Conservation (phyloP, 2,797 vertebrate species). For the Basileuterus tristriatus region DNA sequence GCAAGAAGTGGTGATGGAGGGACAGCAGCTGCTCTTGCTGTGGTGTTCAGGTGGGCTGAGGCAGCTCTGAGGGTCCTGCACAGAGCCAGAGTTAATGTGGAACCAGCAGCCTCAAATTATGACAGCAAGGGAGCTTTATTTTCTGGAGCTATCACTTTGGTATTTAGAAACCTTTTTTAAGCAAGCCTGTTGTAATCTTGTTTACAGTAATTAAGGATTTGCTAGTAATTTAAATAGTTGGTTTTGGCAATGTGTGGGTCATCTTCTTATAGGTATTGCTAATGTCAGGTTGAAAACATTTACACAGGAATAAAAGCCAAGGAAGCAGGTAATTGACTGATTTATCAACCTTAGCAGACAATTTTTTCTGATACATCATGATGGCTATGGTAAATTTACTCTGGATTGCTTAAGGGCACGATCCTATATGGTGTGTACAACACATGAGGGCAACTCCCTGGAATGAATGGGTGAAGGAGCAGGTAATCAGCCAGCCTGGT, state of each 20-base stretch:
- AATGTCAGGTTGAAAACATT: constrained; percentile 68
- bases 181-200: constrained; percentile 17
- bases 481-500: not conserved
- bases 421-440: constrained; percentile 49
- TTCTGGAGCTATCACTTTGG: constrained; percentile 9
- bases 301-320: constrained; percentile 72
- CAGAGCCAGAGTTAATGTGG: not conserved
- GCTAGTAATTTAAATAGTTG: constrained; percentile 53
- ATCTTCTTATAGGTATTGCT: constrained; percentile 56
- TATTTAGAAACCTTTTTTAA: constrained; percentile 40
- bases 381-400: constrained; percentile 75
- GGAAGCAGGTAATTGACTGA: constrained; percentile 71
- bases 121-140: not conserved
- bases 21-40: not conserved
- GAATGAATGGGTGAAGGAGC: constrained; percentile 32
- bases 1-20: not conserved
- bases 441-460: not conserved
- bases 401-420: constrained; percentile 69
- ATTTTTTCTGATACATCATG: constrained; percentile 61
- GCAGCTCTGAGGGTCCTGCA: not conserved
- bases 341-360: constrained; percentile 75
- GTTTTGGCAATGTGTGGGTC: constrained; percentile 41
- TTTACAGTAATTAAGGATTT: constrained; percentile 69
- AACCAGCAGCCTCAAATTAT: not conserved
- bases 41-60: not conserved